Evolutionary conservation across 2,113 vertebrate genomes (phyloP).

Genomic region (Poeciliopsis retropinna): DNA sequence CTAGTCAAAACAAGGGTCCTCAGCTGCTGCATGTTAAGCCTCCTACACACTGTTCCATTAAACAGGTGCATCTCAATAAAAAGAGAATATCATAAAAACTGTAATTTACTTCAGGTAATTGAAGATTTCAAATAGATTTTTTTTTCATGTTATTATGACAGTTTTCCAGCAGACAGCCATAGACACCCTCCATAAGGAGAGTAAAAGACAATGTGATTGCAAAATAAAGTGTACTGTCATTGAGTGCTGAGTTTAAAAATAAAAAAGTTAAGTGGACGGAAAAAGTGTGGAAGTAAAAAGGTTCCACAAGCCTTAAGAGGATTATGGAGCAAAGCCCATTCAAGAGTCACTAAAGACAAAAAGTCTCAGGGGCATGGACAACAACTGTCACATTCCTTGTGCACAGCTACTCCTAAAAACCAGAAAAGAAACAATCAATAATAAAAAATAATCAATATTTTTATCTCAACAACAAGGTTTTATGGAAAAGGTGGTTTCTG

Average conservation of each 20-base stretch:
- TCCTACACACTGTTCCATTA: background rate
- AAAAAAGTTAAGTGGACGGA: background rate
- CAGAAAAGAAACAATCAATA: too few species aligned
- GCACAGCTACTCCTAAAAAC: too few species aligned
- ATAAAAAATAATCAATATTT: too few species aligned
- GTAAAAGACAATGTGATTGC: background rate
- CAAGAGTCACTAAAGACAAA: too few species aligned
- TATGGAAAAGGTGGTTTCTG: too few species aligned
- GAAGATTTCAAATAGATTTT: background rate
- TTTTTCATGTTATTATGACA: background rate
- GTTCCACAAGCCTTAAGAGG: too few species aligned
- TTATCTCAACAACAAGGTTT: too few species aligned
- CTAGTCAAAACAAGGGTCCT: conserved; percentile 3
- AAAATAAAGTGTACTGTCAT: background rate
- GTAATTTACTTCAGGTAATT: background rate
- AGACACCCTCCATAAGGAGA: too few species aligned
- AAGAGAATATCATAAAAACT: background rate
- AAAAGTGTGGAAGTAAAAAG: background rate
- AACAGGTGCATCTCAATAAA: background rate
- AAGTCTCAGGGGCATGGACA: too few species aligned
- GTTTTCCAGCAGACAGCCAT: background rate
- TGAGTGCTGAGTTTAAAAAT: background rate
- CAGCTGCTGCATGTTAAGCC: background rate
- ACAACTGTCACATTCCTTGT: too few species aligned
- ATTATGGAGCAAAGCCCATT: too few species aligned